phyloP scores from a whole-genome alignment of 1,140 invertebrate species.

The Ganaspis sp. region DNA sequence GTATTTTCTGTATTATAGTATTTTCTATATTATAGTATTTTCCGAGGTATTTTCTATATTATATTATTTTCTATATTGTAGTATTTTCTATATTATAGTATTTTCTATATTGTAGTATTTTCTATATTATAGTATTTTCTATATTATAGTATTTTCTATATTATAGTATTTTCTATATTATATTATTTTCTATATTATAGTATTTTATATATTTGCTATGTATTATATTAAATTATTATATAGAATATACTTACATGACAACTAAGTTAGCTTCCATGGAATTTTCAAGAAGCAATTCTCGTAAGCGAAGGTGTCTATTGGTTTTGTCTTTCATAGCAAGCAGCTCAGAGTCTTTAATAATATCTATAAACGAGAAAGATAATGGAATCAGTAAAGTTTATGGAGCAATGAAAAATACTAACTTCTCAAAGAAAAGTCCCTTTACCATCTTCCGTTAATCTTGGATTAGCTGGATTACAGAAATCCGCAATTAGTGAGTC shows the following conservation, averaged over 20 bases:
- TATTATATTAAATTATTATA: no score
- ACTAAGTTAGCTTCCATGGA: conserved; percentile 91
- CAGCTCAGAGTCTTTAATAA: conserved; percentile 89
- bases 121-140: no score
- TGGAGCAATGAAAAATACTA: conserved; percentile 15
- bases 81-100: no score
- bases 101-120: no score
- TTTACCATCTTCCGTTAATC: conserved; percentile 67
- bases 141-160: no score
- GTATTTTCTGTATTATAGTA: no score
- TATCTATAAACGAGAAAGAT: conserved; percentile 73
- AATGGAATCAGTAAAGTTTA: conserved; percentile 28
- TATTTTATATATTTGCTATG: no score
- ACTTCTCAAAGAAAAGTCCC: conserved; percentile 34
- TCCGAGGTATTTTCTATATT: no score
- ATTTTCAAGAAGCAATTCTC: conserved; percentile 91
- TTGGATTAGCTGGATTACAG: conserved; percentile 76
- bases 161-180: no score
- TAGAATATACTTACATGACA: conserved; percentile 85
- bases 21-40: no score
- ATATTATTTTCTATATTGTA: no score
- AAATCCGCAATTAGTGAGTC: conserved; percentile 86
- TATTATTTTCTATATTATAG: no score
- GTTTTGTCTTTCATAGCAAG: conserved; percentile 92
- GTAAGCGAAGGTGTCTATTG: conserved; percentile 90